These are phyloP conservation scores for Carcharodon carcharias DNA, from an alignment of 2,797 vertebrate species.

Conservation along the genomic window DNA sequence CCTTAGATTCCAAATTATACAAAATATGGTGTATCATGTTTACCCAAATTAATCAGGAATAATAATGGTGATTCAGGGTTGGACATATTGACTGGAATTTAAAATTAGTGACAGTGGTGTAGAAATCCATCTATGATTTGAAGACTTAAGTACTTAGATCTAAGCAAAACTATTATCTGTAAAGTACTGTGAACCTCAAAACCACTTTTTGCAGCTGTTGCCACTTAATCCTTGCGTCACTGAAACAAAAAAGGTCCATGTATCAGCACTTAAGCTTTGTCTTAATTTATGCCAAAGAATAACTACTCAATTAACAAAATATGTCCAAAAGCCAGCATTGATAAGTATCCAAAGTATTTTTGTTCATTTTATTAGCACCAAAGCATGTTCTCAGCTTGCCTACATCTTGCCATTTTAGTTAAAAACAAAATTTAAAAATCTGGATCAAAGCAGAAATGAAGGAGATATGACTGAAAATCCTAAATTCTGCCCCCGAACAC, in stretches of 20 bases:
- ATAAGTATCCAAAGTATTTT: neutral
- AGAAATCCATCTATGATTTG: neutral
- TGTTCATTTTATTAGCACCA: neutral
- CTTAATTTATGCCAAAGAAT: neutral
- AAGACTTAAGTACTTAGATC: neutral
- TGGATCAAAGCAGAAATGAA: neutral
- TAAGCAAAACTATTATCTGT: neutral
- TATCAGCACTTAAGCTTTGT: neutral
- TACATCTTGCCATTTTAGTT: conserved; percentile 1
- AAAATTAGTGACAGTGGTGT: neutral
- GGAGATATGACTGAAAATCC: neutral
- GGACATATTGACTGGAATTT: neutral
- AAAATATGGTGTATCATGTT: no score
- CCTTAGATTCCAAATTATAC: neutral
- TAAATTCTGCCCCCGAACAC: neutral
- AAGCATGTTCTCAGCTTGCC: neutral
- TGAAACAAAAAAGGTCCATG: neutral
- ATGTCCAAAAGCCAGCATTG: neutral
- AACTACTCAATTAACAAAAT: neutral
- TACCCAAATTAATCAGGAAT: neutral
- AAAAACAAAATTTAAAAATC: neutral
- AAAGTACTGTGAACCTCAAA: neutral
- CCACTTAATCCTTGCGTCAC: neutral
- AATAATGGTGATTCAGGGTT: neutral
- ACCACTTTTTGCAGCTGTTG: neutral